These are phyloP conservation scores for Syndactyla subalaris DNA, from an alignment of 2,797 vertebrate genomes.

Conservation along the genomic window DNA sequence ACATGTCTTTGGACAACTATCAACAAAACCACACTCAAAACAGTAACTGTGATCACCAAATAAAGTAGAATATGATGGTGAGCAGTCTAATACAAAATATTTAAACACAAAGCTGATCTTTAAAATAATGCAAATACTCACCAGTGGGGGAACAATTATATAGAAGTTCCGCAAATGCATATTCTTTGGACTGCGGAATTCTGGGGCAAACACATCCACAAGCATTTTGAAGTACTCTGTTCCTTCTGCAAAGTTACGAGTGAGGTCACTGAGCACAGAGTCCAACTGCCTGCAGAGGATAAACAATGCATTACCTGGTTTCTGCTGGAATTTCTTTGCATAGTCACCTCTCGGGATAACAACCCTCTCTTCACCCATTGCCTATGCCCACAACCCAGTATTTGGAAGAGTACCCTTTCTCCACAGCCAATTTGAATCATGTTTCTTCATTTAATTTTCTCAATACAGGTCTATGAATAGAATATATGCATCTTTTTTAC, in stretches of 20 bases:
- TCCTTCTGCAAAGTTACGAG: slow-evolving; percentile 95
- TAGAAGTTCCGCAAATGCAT: slow-evolving; percentile 98
- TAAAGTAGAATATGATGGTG: not conserved
- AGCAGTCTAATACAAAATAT: not conserved
- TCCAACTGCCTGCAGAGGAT: slow-evolving; percentile 82
- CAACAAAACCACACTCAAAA: not conserved
- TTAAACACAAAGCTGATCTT: not conserved
- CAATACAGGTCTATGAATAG: not conserved
- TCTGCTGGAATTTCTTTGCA: not conserved
- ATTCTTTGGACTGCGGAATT: slow-evolving; percentile 96
- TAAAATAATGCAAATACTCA: slow-evolving; percentile 63
- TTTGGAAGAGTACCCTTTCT: not conserved
- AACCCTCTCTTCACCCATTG: not conserved
- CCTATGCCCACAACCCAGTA: not conserved
- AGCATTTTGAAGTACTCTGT: slow-evolving; percentile 99
- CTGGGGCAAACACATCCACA: slow-evolving; percentile 93
- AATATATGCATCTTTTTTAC: not conserved
- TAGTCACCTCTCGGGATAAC: not conserved
- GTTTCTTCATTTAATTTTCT: not conserved
- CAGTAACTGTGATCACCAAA: not conserved
- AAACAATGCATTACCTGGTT: not conserved
- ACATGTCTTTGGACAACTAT: not conserved
- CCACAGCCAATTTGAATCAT: not conserved
- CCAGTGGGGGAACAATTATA: slow-evolving; percentile 97
- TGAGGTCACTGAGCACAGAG: slow-evolving; percentile 90